A percentile compares a stretch with the other conserved stretches of the same genome.
Conservation (phyloP, 2,797 vertebrate species). For the Apogon talboti region DNA sequence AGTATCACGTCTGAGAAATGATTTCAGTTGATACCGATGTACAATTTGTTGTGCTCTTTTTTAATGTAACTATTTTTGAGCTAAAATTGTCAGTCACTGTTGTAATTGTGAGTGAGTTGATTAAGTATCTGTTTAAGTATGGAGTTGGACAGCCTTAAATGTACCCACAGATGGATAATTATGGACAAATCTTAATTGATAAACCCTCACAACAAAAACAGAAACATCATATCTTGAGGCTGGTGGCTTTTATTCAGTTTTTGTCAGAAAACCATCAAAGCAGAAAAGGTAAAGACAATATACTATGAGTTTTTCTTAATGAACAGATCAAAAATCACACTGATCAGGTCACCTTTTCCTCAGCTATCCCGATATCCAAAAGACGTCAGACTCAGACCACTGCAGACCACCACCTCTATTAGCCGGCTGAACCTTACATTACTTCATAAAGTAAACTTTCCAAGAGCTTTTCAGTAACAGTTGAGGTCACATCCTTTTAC, state of each 20-base stretch:
- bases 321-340: conserved; percentile 22
- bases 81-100: too few species aligned
- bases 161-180: too few species aligned
- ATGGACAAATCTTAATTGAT: too few species aligned
- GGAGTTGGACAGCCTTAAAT: too few species aligned
- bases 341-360: conserved; percentile 41
- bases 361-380: conserved; percentile 19
- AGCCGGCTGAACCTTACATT: conserved; percentile 24
- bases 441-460: conserved; percentile 57
- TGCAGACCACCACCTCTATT: conserved; percentile 44
- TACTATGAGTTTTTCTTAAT: neutral
- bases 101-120: too few species aligned
- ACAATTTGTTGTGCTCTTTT: neutral
- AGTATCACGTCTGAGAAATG: conserved; percentile 7
- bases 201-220: too few species aligned
- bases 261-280: neutral
- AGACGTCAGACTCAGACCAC: conserved; percentile 14
- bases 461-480: conserved; percentile 36
- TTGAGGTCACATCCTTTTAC: conserved; percentile 46
- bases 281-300: neutral
- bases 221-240: too few species aligned
- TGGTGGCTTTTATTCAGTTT: neutral
- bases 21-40: neutral
- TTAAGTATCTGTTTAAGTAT: too few species aligned
- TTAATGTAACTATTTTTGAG: too few species aligned